A percentile compares a stretch with the other conserved stretches of the same genome.
These are phyloP conservation scores for Poeciliopsis gracilis DNA, from an alignment of 2,797 vertebrate genomes.

Conservation along the genomic window DNA sequence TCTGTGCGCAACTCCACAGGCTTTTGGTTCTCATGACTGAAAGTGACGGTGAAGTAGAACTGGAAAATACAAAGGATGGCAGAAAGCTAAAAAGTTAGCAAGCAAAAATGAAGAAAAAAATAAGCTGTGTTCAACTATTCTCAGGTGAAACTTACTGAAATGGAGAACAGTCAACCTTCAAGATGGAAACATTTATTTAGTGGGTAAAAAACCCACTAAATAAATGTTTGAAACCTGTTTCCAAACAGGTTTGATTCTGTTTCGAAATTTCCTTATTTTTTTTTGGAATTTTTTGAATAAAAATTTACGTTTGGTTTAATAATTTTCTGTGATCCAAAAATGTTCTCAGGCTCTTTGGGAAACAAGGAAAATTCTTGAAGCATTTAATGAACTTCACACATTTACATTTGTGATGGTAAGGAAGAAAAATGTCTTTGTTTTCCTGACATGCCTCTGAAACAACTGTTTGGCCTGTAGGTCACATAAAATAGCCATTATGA, in stretches of 20 bases:
- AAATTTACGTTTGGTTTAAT: not conserved
- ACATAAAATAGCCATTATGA: not conserved
- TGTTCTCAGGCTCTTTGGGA: not conserved
- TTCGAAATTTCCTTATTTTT: too few relatives aligned
- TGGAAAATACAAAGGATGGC: slow-evolving; percentile 64
- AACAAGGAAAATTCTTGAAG: not conserved
- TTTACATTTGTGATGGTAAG: not conserved
- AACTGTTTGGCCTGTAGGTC: not conserved
- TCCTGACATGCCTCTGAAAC: not conserved
- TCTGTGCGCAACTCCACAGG: slow-evolving; percentile 93
- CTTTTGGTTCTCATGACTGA: slow-evolving; percentile 98
- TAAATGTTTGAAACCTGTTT: too few relatives aligned
- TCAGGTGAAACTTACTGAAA: not conserved
- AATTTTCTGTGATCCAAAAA: not conserved
- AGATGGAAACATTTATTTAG: not conserved
- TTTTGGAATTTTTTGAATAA: too few relatives aligned
- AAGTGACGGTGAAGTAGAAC: slow-evolving; percentile 96
- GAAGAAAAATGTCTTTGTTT: not conserved
- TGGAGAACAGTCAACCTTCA: not conserved
- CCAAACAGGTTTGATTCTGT: not conserved
- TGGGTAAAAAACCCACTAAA: not conserved
- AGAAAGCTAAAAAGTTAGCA: slow-evolving; percentile 22
- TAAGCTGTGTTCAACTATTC: not conserved
- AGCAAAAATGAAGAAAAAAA: not conserved
- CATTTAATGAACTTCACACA: not conserved